These are phyloP conservation scores for Oreochromis tanganicae DNA, from an alignment of 2,113 vertebrate species.

Conservation along the genomic window DNA sequence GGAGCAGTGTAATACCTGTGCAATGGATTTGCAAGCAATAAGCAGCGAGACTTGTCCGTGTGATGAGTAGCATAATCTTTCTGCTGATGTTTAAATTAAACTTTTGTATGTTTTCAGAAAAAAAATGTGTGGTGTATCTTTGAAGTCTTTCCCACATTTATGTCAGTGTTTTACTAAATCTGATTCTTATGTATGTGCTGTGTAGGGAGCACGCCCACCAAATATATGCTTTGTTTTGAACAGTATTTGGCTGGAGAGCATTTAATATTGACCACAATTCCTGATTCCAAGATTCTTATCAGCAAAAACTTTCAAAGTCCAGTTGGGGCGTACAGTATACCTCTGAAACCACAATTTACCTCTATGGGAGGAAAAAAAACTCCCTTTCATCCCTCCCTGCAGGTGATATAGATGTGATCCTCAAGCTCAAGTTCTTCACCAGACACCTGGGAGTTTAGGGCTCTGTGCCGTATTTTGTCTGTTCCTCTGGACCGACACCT, in stretches of 20 bases:
- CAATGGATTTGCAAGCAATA: slow-evolving; percentile 34
- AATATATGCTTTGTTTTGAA: background rate
- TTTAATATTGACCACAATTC: background rate
- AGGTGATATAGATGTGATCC: background rate
- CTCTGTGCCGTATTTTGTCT: background rate
- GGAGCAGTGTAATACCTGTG: slow-evolving; percentile 30
- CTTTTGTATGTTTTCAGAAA: slow-evolving; percentile 70
- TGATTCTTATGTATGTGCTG: background rate
- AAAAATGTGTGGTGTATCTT: slow-evolving; percentile 1
- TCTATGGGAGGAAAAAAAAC: background rate
- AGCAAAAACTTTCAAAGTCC: background rate
- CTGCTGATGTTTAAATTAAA: slow-evolving; percentile 59
- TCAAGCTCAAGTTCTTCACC: background rate
- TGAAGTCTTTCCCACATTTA: background rate
- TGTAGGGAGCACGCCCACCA: background rate
- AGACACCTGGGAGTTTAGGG: background rate
- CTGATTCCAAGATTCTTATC: background rate
- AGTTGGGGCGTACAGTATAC: background rate
- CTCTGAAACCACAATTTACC: background rate
- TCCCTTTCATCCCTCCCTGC: background rate
- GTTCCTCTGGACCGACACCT: background rate
- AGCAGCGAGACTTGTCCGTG: slow-evolving; percentile 2
- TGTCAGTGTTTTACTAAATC: background rate
- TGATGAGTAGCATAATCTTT: slow-evolving; percentile 18
- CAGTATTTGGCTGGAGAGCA: background rate